These are phyloP conservation scores for Megalops cyprinoides DNA, from an alignment of 2,797 vertebrate species.

Conservation along the genomic window DNA sequence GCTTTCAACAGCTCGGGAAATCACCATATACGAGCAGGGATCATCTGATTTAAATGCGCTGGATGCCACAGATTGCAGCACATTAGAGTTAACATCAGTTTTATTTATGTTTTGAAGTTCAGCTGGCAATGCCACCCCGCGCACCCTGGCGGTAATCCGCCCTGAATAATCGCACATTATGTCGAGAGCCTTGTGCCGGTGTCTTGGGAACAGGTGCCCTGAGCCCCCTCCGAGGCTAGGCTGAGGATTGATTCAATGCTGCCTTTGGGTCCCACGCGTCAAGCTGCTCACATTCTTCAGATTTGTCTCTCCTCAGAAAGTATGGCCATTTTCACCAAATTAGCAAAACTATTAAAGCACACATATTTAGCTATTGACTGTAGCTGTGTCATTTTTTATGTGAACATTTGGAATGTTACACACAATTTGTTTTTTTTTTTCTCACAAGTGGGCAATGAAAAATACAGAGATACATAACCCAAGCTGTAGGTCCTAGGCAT, in stretches of 20 bases:
- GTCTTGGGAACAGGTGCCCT: constrained; percentile 74
- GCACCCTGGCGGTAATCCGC: constrained; percentile 71
- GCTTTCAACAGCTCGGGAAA: constrained; percentile 76
- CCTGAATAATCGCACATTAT: constrained; percentile 73
- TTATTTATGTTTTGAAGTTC: constrained; percentile 71
- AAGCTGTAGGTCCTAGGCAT: not conserved
- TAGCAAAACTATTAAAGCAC: not conserved
- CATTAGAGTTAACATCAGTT: constrained; percentile 63
- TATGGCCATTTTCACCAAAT: not conserved
- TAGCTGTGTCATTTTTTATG: constrained; percentile 38
- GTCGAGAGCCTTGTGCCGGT: constrained; percentile 66
- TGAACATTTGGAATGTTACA: constrained; percentile 16
- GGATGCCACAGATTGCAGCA: constrained; percentile 77
- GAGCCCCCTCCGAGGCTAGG: constrained; percentile 51
- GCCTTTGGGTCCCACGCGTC: constrained; percentile 52
- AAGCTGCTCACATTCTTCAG: constrained; percentile 51
- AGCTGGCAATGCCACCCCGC: constrained; percentile 79
- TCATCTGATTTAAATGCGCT: constrained; percentile 86
- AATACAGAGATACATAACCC: not conserved
- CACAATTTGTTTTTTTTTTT: not conserved
- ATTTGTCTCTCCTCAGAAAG: constrained; percentile 6
- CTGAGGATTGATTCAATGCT: constrained; percentile 20
- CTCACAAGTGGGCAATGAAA: constrained; percentile 5
- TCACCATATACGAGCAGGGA: constrained; percentile 76
- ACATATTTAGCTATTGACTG: constrained; percentile 10